Conservation (phyloP, 1,140 invertebrate genomes). For the Diploscapter pachys region DNA sequence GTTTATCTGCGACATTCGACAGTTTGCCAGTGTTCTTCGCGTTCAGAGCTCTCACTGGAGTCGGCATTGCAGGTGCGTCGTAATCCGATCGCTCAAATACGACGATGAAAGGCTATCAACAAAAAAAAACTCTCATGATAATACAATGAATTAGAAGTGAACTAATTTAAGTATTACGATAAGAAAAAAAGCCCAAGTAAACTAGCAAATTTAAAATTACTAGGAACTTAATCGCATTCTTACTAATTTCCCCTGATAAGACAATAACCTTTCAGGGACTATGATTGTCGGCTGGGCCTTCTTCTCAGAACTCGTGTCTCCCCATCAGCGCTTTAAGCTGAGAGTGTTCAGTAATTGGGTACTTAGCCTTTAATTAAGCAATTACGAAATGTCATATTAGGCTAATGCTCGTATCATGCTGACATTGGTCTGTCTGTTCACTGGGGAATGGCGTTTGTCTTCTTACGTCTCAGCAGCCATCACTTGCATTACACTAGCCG, state of each 20-base stretch:
- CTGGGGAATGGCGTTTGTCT: constrained; percentile 30
- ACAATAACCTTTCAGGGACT: constrained; percentile 6
- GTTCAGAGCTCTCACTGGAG: constrained; percentile 23
- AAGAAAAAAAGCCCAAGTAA: too few species aligned
- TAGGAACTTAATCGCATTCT: too few species aligned
- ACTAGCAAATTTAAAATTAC: too few species aligned
- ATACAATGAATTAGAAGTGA: too few species aligned
- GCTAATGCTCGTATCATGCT: constrained; percentile 31
- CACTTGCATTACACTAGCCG: constrained; percentile 21
- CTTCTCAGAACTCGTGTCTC: constrained; percentile 26
- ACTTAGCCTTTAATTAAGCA: neutral
- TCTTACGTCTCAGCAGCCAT: constrained; percentile 29
- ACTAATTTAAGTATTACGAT: too few species aligned
- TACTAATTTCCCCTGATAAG: neutral
- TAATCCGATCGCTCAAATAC: neutral
- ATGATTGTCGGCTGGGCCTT: constrained; percentile 34
- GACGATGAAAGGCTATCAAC: too few species aligned
- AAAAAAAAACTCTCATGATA: too few species aligned
- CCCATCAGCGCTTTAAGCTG: constrained; percentile 30
- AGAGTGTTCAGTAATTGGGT: constrained; percentile 33
- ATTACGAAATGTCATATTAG: neutral
- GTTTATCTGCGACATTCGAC: constrained; percentile 17
- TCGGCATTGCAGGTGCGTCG: constrained; percentile 22
- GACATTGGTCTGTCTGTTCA: constrained; percentile 25
- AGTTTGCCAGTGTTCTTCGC: constrained; percentile 24